Base-by-base conservation (phyloP, 1,140 invertebrate genomes). In the Aphelinus atriplicis region DNA sequence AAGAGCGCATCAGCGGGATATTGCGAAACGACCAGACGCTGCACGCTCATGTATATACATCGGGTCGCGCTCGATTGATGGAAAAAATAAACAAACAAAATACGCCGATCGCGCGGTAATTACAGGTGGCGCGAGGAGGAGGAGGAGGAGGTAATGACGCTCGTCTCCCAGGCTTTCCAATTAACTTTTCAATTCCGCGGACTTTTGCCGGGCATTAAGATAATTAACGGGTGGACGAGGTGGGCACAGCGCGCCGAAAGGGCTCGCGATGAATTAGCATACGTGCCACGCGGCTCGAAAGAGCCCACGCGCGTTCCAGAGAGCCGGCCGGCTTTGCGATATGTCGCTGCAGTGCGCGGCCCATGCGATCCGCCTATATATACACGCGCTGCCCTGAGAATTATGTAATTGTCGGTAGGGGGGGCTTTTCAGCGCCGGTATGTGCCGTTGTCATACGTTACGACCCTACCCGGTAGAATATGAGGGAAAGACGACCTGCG, bases 121-220 rank as follows among this genome's bases (percentile, higher is more conserved):
- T 10, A 58, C 55, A 56, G 46, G 45, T n/a, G 3, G 46, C 53
- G 42, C 9, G 42, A 26, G 26, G 26, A 26, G 26, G 26, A 26
- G 26, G 26, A 26, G 26, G 26, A 26, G 26, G 26, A 26, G 26
- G 26, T 26, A 26, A 26, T 45, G 26, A 62, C 45, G 42, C 6
- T 47, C 26, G 42, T 10, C 45, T 62, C 57, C 53, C 48, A 65
- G 61, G 45, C 71, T 73, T 73, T 73, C 66, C 63, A 66, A 73
- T 73, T 73, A 73, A 73, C 71, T 73, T 66, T 66, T 73, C 71
- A 66, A 73, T 73, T 71, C 61, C 70, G 51, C 10, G 63, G 53
- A 2, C 47, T 48, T 71, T 46, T 62, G 7, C 5, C 51, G 65
- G n/a, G 62, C 62, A 65, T 65, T 58, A 58, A 50, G 70, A 64